Base-by-base conservation (phyloP, 2,888 invertebrate species). In the Drosophila neonasuta region DNA sequence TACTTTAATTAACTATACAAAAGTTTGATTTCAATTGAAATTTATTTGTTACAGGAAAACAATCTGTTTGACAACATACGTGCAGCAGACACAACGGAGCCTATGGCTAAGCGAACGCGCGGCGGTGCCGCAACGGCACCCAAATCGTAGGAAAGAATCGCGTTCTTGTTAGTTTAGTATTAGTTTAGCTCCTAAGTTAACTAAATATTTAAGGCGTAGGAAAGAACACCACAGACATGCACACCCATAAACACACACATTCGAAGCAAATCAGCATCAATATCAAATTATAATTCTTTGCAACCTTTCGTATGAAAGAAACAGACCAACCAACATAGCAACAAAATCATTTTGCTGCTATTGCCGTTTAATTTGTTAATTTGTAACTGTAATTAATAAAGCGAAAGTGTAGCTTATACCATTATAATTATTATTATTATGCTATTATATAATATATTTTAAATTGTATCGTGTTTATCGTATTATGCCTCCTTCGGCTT, bases 41-140 rank as follows among this genome's bases (percentile, higher is more conserved):
- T 15, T 36, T 1, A 1, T 49, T 32, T 0, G 8, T 50, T 34
- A 1, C 44, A 88, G 88, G 86, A 84, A 45, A 84, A 88, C 52
- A 84, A 88, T 54, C 44, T 86, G 2, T 86, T 88, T 58, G 88
- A 88, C 68, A 87, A 86, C 54, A 87, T 84, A 60, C 74, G 87
- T 32, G 82, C 77, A 44, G 84, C 83, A 39, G 86, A 86, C 20
- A 77, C 87, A 60, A 84, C 80, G 52, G 89, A 88, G 65, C 88
- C 89, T 45, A 79, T 74, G 62, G 67, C 81, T 32, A 89, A 89
- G 77, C 68, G 88, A 60, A 79, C 86, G 51, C 88, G 89, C 52
- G 79, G 88, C 46, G 73, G 85, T 20, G 77, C 86, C 55, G 82
- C 78, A 45, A 63, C 80, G 36, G 61, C 68, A 70, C 80, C 68